Evolutionary conservation across 2,888 invertebrate genomes (phyloP).

Genomic region (Limenitis camilla): DNA sequence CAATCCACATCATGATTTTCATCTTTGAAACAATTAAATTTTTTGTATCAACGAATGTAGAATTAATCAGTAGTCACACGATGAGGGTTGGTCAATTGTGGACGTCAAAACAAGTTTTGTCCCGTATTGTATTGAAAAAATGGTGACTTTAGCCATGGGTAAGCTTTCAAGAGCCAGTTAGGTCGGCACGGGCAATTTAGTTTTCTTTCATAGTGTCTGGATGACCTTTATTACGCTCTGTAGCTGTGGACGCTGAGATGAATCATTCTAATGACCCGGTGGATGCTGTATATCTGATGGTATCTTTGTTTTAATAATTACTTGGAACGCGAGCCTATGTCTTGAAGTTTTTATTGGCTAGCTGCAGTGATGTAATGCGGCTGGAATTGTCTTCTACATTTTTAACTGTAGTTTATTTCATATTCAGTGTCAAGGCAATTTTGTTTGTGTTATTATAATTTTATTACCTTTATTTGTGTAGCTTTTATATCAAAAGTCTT

Average conservation of each 20-base stretch:
- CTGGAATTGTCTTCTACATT: conserved; percentile 12
- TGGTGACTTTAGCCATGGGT: conserved; percentile 26
- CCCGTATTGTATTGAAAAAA: too few species aligned
- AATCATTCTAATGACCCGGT: conserved; percentile 34
- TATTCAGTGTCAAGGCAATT: conserved; percentile 4
- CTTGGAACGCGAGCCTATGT: conserved; percentile 25
- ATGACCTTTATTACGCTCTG: conserved; percentile 58
- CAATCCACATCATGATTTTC: too few species aligned
- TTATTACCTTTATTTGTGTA: not conserved
- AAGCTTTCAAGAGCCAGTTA: conserved; percentile 49
- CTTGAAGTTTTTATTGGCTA: conserved; percentile 19
- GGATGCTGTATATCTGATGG: conserved; percentile 24
- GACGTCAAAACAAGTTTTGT: too few species aligned
- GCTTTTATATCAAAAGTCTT: not conserved
- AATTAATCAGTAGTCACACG: too few species aligned
- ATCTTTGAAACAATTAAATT: too few species aligned
- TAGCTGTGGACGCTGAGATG: conserved; percentile 35
- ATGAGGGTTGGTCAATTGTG: too few species aligned
- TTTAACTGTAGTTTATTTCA: not conserved
- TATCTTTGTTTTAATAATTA: conserved; percentile 28
- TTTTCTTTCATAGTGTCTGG: conserved; percentile 61
- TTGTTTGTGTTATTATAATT: not conserved
- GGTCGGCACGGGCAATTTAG: conserved; percentile 68
- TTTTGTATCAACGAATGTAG: too few species aligned
- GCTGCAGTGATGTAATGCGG: conserved; percentile 11